These are phyloP conservation scores for Lophotriccus pileatus DNA, from an alignment of 2,797 vertebrate species.

Conservation along the genomic window DNA sequence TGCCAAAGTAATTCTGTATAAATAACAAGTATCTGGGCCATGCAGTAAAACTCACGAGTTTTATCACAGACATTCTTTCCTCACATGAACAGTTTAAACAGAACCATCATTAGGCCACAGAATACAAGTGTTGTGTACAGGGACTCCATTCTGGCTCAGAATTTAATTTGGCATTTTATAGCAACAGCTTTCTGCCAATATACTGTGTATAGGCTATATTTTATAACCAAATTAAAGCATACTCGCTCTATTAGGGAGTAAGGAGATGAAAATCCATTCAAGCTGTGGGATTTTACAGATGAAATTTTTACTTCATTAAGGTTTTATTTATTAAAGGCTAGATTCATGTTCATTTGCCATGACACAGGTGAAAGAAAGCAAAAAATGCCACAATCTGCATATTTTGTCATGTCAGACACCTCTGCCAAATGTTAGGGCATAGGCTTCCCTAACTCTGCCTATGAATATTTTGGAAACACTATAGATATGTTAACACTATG, in stretches of 20 bases:
- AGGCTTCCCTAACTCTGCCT: neutral
- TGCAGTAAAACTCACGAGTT: neutral
- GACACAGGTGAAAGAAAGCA: neutral
- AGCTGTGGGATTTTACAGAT: neutral
- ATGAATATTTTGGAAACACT: neutral
- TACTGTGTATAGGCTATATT: neutral
- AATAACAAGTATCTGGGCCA: constrained; percentile 3
- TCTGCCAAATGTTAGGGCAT: neutral
- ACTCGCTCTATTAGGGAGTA: neutral
- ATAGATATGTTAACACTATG: no score
- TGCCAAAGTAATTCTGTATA: constrained; percentile 27
- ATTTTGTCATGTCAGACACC: neutral
- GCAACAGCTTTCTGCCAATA: neutral
- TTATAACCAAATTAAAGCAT: neutral
- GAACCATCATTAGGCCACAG: constrained; percentile 13
- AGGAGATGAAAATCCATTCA: neutral
- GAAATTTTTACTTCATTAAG: neutral
- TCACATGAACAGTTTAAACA: neutral
- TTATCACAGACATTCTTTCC: constrained; percentile 13
- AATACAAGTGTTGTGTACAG: constrained; percentile 1
- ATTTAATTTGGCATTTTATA: neutral
- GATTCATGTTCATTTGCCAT: neutral
- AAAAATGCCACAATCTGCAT: neutral
- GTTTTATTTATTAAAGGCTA: neutral
- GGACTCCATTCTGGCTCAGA: neutral